Conservation (phyloP, 1,140 invertebrate genomes). For the Orussus abietinus region DNA sequence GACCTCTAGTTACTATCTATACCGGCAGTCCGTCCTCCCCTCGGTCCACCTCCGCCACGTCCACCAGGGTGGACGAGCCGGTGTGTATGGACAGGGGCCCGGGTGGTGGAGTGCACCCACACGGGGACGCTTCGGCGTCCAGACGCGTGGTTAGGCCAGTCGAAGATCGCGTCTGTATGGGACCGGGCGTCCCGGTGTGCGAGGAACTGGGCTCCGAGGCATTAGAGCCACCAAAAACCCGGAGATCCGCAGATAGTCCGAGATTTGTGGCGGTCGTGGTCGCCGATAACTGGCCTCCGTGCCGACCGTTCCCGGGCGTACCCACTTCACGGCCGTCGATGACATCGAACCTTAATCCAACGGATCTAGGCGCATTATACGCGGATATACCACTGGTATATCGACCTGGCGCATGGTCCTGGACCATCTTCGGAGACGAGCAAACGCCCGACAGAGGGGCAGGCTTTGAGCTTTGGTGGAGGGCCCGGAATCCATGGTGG, state of each 20-base stretch:
- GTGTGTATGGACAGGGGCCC: no score
- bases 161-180: no score
- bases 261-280: constrained; percentile 47
- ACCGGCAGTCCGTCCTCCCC: constrained; percentile 16
- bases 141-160: no score
- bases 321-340: constrained; percentile 20
- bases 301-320: constrained; percentile 16
- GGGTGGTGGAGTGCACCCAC: no score
- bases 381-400: no score
- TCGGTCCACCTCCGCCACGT: constrained; percentile 2
- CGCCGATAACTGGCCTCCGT: constrained; percentile 38
- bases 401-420: no score
- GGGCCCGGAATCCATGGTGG: no score
- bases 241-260: constrained; percentile 43
- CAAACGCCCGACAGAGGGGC: no score
- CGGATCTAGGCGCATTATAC: no score
- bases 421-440: no score
- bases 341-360: constrained; percentile 28
- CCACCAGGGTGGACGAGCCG: background rate
- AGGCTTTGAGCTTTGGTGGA: no score
- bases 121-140: background rate
- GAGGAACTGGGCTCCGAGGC: constrained; percentile 32
- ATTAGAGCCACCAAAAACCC: constrained; percentile 46
- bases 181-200: no score
- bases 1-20: constrained; percentile 35